Percentiles rank a stretch among this genome's conserved stretches.
Evolutionary conservation across 2,888 invertebrate species (phyloP).

Genomic region (Drosophila suboccidentalis): DNA sequence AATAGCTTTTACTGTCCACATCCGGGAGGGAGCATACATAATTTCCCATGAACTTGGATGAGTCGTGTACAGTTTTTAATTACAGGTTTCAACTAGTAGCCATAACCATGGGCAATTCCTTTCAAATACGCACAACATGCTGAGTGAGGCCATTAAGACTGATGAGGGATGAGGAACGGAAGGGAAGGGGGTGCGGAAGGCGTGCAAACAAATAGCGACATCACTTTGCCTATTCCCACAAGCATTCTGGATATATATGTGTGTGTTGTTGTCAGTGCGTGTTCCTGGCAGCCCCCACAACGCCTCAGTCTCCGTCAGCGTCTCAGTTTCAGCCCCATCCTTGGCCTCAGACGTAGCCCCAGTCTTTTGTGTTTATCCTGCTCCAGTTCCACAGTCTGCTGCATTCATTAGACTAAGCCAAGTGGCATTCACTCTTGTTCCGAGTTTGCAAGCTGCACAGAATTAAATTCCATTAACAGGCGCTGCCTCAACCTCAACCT

Average conservation of each 20-base stretch:
- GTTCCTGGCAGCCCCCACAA: slow-evolving; percentile 54
- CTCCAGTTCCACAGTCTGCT: slow-evolving; percentile 77
- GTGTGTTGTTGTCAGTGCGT: slow-evolving; percentile 62
- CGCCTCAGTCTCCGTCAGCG: not conserved
- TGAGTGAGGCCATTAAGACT: slow-evolving; percentile 44
- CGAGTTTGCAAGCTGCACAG: slow-evolving; percentile 35
- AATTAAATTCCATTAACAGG: slow-evolving; percentile 73
- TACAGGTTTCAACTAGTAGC: slow-evolving; percentile 51
- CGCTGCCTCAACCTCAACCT: slow-evolving; percentile 20
- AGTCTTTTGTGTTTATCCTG: slow-evolving; percentile 69
- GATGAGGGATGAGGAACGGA: not conserved
- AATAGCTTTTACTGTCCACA: slow-evolving; percentile 49
- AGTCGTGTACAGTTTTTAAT: slow-evolving; percentile 52
- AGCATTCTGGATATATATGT: slow-evolving; percentile 33
- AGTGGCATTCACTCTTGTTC: slow-evolving; percentile 56
- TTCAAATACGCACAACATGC: slow-evolving; percentile 42
- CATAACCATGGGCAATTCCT: slow-evolving; percentile 68
- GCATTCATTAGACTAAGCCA: slow-evolving; percentile 78
- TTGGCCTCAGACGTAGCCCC: slow-evolving; percentile 17
- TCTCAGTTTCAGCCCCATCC: slow-evolving; percentile 12
- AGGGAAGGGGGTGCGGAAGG: slow-evolving; percentile 10
- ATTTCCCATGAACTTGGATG: slow-evolving; percentile 17
- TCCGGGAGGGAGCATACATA: slow-evolving; percentile 59
- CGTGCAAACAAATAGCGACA: slow-evolving; percentile 51
- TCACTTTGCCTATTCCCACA: slow-evolving; percentile 53